A percentile compares a stretch with the other conserved stretches of the same genome.
These are phyloP conservation scores for Oreochromis tanganicae DNA, from an alignment of 2,113 vertebrate species.

Conservation along the genomic window DNA sequence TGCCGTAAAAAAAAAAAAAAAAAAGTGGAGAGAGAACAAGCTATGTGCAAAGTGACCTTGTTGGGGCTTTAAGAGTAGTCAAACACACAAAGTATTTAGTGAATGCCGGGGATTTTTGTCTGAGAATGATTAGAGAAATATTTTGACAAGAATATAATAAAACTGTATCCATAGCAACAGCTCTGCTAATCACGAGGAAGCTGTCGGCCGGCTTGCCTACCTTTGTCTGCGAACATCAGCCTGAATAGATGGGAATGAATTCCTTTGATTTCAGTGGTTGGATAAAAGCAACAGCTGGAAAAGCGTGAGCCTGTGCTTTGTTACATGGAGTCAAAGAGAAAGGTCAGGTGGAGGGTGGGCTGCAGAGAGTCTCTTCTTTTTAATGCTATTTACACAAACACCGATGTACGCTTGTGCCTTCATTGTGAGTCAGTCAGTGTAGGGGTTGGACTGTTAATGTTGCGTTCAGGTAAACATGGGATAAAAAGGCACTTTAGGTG, in stretches of 20 bases:
- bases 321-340: neutral
- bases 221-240: slow-evolving; percentile 9
- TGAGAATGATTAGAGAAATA: neutral
- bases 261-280: slow-evolving; percentile 31
- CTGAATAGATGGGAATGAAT: slow-evolving; percentile 22
- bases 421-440: neutral
- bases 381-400: neutral
- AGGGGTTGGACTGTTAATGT: neutral
- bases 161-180: slow-evolving; percentile 39
- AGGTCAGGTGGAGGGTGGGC: neutral
- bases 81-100: neutral
- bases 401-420: neutral
- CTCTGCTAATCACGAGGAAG: slow-evolving; percentile 13
- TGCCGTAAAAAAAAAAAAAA: neutral
- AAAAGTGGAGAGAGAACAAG: neutral
- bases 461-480: neutral
- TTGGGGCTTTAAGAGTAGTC: neutral
- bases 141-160: slow-evolving; percentile 20
- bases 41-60: slow-evolving; percentile 14
- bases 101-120: slow-evolving; percentile 5
- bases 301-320: neutral
- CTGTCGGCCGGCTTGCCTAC: neutral
- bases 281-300: neutral
- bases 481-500: neutral
- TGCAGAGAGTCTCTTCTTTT: neutral